A percentile compares a stretch with the other conserved stretches of the same genome.
Conservation (phyloP, 2,888 invertebrate species). For the Dyspetes luteomarginatus region DNA sequence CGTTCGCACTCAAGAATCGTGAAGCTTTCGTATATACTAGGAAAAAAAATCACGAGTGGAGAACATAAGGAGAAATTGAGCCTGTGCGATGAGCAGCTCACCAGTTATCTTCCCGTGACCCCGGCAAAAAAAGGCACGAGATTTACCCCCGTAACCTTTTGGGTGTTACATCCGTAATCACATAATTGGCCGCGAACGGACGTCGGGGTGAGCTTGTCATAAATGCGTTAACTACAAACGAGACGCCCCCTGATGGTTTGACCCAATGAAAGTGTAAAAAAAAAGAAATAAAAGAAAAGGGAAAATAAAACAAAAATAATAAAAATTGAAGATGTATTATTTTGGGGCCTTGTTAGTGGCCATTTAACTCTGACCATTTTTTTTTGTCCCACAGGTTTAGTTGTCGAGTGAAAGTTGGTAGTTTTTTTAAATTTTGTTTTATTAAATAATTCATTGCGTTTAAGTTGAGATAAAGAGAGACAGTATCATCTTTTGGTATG, state of each 20-base stretch:
- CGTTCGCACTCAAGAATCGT: constrained; percentile 43
- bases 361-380: not conserved
- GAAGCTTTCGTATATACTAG: constrained; percentile 40
- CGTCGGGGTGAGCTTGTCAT: constrained; percentile 75
- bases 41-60: constrained; percentile 34
- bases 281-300: constrained; percentile 12
- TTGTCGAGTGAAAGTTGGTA: too few relatives aligned
- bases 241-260: constrained; percentile 50
- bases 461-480: too few relatives aligned
- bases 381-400: too few relatives aligned
- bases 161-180: constrained; percentile 78
- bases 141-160: constrained; percentile 69
- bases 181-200: constrained; percentile 73
- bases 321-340: constrained; percentile 3
- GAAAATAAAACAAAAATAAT: not conserved
- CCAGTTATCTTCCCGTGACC: constrained; percentile 60
- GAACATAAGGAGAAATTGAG: constrained; percentile 45
- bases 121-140: constrained; percentile 28
- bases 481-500: too few relatives aligned
- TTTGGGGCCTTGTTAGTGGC: not conserved
- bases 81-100: constrained; percentile 46
- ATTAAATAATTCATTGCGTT: too few relatives aligned
- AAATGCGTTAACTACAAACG: constrained; percentile 71
- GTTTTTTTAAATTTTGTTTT: too few relatives aligned
- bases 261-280: constrained; percentile 55